Conservation (phyloP, 2,113 vertebrate genomes). For the Platichthys flesus region DNA sequence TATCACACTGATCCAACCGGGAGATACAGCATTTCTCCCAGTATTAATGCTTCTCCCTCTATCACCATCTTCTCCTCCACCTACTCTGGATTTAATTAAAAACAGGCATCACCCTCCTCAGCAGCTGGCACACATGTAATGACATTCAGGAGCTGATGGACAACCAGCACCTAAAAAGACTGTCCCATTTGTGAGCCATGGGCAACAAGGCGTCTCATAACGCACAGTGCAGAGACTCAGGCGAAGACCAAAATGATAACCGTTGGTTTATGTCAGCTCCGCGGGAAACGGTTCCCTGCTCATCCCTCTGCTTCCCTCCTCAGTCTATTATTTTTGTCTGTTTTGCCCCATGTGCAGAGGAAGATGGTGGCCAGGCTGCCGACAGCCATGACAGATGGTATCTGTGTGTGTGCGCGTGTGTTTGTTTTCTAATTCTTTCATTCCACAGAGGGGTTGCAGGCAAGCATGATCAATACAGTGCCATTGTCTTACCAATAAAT, state of each 20-base stretch:
- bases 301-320: slow-evolving; percentile 39
- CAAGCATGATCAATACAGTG: slow-evolving; percentile 61
- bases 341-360: slow-evolving; percentile 71
- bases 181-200: slow-evolving; percentile 37
- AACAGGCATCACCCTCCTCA: slow-evolving; percentile 14
- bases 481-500: slow-evolving; percentile 51
- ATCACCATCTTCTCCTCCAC: slow-evolving; percentile 20
- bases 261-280: slow-evolving; percentile 39
- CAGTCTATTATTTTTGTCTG: slow-evolving; percentile 66
- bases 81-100: slow-evolving; percentile 58
- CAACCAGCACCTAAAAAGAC: slow-evolving; percentile 36
- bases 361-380: slow-evolving; percentile 66
- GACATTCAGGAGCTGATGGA: slow-evolving; percentile 49
- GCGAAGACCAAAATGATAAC: slow-evolving; percentile 30
- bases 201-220: not conserved
- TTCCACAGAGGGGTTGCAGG: slow-evolving; percentile 35
- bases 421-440: slow-evolving; percentile 56
- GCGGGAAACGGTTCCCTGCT: slow-evolving; percentile 21
- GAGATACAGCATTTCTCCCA: slow-evolving; percentile 29
- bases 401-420: slow-evolving; percentile 44
- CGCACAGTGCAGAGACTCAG: slow-evolving; percentile 4
- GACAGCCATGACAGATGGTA: slow-evolving; percentile 79
- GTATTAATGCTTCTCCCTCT: slow-evolving; percentile 31
- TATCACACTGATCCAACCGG: slow-evolving; percentile 38
- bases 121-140: slow-evolving; percentile 45